These are phyloP conservation scores for Nowickia ferox DNA, from an alignment of 2,888 invertebrate species.

Conservation along the genomic window DNA sequence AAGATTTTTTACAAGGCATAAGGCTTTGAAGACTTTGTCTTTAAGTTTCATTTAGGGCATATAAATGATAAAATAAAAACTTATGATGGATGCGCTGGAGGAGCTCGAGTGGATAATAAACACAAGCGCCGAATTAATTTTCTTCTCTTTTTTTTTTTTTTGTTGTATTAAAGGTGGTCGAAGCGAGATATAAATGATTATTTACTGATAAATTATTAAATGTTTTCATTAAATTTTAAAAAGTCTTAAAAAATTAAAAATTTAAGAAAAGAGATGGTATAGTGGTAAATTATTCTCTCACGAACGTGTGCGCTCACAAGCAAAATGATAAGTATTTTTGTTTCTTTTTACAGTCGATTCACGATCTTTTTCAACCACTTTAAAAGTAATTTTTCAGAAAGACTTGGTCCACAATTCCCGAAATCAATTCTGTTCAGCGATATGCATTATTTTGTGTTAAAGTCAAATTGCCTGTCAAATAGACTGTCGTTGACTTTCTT, in stretches of 20 bases:
- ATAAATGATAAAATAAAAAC: constrained; percentile 28
- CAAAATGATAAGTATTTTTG: no score
- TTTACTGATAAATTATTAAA: constrained; percentile 5
- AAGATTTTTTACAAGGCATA: neutral
- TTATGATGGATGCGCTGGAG: constrained; percentile 8
- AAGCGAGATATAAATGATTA: constrained; percentile 7
- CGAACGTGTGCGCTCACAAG: no score
- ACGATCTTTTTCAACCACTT: no score
- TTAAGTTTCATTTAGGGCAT: neutral
- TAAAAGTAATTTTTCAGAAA: no score
- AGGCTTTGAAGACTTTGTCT: neutral
- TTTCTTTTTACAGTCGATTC: no score
- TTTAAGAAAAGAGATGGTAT: neutral
- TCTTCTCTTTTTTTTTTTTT: neutral
- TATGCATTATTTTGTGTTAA: no score
- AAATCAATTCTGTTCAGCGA: no score
- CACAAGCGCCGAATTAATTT: constrained; percentile 16
- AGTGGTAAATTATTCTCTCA: no score
- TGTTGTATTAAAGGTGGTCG: constrained; percentile 19
- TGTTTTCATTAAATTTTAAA: neutral
- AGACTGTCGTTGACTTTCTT: neutral
- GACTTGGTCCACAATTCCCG: no score
- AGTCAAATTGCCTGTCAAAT: no score
- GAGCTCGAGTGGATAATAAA: neutral
- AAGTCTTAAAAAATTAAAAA: no score